Base-by-base conservation (phyloP, 2,113 vertebrate genomes). In the Cyprinodon brontotheroides region DNA sequence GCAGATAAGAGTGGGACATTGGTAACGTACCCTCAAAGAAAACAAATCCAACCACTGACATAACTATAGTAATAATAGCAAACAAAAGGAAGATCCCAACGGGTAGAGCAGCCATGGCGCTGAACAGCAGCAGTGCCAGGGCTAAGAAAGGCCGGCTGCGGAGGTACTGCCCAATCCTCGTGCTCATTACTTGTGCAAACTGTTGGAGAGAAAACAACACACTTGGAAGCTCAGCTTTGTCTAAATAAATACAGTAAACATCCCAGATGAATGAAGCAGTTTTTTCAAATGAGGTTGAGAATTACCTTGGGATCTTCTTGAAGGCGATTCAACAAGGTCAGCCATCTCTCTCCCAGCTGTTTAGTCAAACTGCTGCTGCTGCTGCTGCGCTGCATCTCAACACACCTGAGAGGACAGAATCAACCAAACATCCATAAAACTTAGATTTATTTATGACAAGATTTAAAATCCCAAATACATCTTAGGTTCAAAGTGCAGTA, bases 21-120 rank as follows among this genome's bases (percentile, higher is more conserved):
- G 37, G 37, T 0, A 8, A 78, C 70, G 22, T 95, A 98, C 97
- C 95, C 93, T 97, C 96, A 80, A 97, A 79, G 76, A 96, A 87
- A 74, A 97, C 80, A 80, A 97, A 93, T 38, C 95, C 93, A 0
- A 95, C 70, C 5, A 93, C 93, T 3, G 94, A 92, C 68, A 94
- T 89, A n/a, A 95, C 4, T 13, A 89, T 75, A 45, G 95, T 96
- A 5, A 94, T 76, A 12, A 95, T 77, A 13, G 96, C 92, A 43
- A 97, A 93, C 39, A 89, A 62, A 71, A 97, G 81, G 91, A 98
- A 98, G 75, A 96, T 79, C 0, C 94, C 94, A 12, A 96, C 47
- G 0, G 97, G 97, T n/a, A 97, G 3, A 0, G 93, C 92, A 0
- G 96, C 94, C 78, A 93, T 84, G 20, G 88, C 82, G 14, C 91